These are phyloP conservation scores for Rhagologus leucostigma DNA, from an alignment of 2,113 vertebrate genomes.

Conservation along the genomic window DNA sequence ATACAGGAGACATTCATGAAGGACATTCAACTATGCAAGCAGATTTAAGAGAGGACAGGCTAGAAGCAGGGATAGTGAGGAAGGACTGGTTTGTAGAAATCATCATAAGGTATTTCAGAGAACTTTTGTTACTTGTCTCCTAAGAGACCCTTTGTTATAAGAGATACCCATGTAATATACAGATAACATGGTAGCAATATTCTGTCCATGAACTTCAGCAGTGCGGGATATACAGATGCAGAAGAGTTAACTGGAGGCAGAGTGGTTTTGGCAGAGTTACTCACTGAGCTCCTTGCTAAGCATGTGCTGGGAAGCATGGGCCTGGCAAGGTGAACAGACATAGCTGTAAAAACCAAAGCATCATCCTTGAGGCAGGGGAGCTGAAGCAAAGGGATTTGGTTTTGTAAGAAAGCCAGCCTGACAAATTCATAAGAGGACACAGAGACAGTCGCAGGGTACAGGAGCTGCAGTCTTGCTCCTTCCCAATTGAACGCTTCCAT, in stretches of 20 bases:
- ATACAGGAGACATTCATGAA: neutral
- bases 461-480: neutral
- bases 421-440: neutral
- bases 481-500: neutral
- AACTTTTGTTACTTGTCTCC: neutral
- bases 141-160: neutral
- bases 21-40: neutral
- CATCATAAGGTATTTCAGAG: neutral
- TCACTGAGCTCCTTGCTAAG: neutral
- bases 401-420: neutral
- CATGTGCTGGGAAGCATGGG: neutral
- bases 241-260: neutral
- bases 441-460: neutral
- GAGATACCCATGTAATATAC: neutral
- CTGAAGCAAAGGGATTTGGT: neutral
- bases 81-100: neutral
- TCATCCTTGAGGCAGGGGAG: neutral
- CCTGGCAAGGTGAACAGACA: neutral
- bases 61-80: neutral
- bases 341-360: neutral
- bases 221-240: neutral
- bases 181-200: accelerated
- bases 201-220: neutral
- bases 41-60: neutral
- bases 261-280: neutral